Percentiles rank a stretch among this genome's conserved stretches.
These are phyloP conservation scores for Neolamprologus devosi DNA, from an alignment of 2,113 vertebrate genomes.

Conservation along the genomic window DNA sequence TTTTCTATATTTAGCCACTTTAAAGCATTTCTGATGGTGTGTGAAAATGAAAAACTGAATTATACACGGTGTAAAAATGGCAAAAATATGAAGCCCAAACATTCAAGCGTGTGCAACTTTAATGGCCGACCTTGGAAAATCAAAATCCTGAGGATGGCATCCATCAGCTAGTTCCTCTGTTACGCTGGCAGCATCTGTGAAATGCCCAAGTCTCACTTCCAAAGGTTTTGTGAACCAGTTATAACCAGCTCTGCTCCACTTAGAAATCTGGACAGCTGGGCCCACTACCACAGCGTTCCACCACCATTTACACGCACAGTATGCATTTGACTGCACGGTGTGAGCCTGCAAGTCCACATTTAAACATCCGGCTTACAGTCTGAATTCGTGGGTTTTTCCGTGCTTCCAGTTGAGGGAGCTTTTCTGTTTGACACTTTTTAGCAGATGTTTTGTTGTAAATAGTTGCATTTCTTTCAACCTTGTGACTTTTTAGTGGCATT, in stretches of 20 bases:
- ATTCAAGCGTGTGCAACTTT: neutral
- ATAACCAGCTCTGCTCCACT: conserved; percentile 8
- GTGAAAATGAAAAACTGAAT: neutral
- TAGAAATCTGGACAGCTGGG: conserved; percentile 44
- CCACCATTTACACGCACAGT: neutral
- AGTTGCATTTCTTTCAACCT: neutral
- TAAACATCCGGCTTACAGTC: neutral
- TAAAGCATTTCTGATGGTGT: neutral
- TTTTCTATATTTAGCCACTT: neutral
- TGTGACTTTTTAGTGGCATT: conserved; percentile 26
- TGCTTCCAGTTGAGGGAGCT: neutral
- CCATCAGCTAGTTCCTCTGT: conserved; percentile 22
- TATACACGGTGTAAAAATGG: neutral
- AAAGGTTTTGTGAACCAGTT: conserved; percentile 28
- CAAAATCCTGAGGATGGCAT: neutral
- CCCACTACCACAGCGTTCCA: neutral
- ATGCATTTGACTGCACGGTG: neutral
- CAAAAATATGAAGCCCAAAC: neutral
- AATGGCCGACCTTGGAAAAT: neutral
- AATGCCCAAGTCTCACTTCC: conserved; percentile 5
- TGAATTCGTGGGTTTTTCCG: neutral
- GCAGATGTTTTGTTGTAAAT: neutral
- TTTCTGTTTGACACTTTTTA: neutral
- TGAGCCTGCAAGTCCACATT: neutral
- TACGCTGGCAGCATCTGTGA: conserved; percentile 3